These are phyloP conservation scores for Philaethria dido DNA, from an alignment of 2,888 invertebrate genomes.

Conservation along the genomic window DNA sequence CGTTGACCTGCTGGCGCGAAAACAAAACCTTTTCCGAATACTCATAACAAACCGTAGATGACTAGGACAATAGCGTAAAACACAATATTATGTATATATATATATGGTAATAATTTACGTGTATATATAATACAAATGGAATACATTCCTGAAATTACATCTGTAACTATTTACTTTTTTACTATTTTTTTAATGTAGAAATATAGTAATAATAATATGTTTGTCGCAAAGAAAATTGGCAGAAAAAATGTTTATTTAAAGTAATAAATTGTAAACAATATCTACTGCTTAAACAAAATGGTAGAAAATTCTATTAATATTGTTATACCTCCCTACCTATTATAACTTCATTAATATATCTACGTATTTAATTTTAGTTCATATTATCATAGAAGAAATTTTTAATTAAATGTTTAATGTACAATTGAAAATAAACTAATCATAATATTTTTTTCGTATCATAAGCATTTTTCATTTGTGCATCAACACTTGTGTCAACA, in stretches of 20 bases:
- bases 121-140: background rate
- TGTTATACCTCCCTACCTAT: too few species aligned
- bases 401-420: background rate
- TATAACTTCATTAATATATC: too few species aligned
- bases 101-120: background rate
- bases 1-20: slow-evolving; percentile 76
- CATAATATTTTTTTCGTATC: background rate
- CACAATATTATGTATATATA: slow-evolving; percentile 1
- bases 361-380: background rate
- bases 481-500: background rate
- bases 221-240: too few species aligned
- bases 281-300: too few species aligned
- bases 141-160: background rate
- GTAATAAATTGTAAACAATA: too few species aligned
- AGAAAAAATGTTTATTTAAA: too few species aligned
- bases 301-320: too few species aligned
- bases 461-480: background rate
- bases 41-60: slow-evolving; percentile 48
- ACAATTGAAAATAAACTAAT: background rate
- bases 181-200: too few species aligned
- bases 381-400: background rate
- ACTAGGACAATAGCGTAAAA: slow-evolving; percentile 34
- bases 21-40: slow-evolving; percentile 73
- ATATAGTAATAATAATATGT: too few species aligned
- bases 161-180: too few species aligned